phyloP scores from a whole-genome alignment of 2,797 vertebrate genomes.

The Diglossa cyanea region DNA sequence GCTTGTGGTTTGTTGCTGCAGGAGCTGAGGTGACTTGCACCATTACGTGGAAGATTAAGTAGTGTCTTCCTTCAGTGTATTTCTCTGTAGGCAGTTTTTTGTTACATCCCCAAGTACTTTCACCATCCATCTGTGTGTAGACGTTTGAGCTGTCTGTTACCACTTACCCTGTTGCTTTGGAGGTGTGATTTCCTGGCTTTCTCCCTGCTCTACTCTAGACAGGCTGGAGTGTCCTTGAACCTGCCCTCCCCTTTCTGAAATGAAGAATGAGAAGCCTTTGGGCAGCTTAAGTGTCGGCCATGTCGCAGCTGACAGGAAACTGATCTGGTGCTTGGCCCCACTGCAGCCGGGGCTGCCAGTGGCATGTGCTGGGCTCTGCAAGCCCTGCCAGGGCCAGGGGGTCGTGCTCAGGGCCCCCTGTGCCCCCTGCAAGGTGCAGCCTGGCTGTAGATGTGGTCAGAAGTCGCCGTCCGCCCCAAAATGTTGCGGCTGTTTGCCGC shows the following conservation, averaged over 20 bases:
- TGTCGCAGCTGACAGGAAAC: slow-evolving; percentile 78
- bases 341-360: slow-evolving; percentile 13
- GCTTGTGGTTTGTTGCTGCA: not conserved
- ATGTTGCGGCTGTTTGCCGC: slow-evolving; percentile 50
- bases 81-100: not conserved
- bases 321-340: slow-evolving; percentile 70
- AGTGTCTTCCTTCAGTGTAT: not conserved
- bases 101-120: not conserved
- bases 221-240: slow-evolving; percentile 74
- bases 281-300: slow-evolving; percentile 73
- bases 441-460: slow-evolving; percentile 60
- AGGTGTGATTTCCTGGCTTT: not conserved
- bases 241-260: slow-evolving; percentile 70
- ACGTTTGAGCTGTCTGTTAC: rapidly evolving
- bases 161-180: not conserved
- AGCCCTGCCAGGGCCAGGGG: not conserved
- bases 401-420: not conserved
- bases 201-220: not conserved
- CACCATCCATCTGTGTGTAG: not conserved
- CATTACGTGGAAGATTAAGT: not conserved
- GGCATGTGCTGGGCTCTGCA: not conserved
- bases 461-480: slow-evolving; percentile 77
- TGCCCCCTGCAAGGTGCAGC: not conserved
- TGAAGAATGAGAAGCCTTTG: slow-evolving; percentile 74
- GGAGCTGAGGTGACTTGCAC: not conserved